A percentile compares a stretch with the other conserved stretches of the same genome.
Evolutionary conservation across 2,797 vertebrate species (phyloP).

Genomic region (Geotrypetes seraphini): DNA sequence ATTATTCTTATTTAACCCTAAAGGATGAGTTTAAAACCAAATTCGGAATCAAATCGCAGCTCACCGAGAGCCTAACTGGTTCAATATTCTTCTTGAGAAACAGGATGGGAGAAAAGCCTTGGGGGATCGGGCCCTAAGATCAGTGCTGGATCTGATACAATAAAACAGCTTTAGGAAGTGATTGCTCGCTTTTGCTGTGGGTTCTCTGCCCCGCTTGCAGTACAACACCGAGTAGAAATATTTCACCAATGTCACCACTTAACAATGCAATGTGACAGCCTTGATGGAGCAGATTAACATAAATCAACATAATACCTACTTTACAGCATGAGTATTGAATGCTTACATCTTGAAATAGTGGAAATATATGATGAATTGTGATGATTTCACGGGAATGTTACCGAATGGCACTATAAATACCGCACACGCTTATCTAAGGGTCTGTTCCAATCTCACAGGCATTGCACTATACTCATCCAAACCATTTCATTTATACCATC

Average conservation of each 20-base stretch:
- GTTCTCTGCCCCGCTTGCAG: slow-evolving; percentile 5
- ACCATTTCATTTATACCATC: too few species aligned
- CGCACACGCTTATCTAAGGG: too few species aligned
- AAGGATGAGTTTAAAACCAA: too few species aligned
- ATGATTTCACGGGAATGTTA: slow-evolving; percentile 8
- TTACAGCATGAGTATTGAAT: slow-evolving; percentile 32
- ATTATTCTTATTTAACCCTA: too few species aligned
- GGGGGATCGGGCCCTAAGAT: not conserved
- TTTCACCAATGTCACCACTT: slow-evolving; percentile 26
- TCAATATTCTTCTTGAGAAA: too few species aligned
- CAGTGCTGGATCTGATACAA: not conserved
- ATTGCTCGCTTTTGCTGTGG: slow-evolving; percentile 10
- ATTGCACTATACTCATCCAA: too few species aligned
- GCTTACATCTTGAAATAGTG: slow-evolving; percentile 26
- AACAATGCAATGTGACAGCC: slow-evolving; percentile 26
- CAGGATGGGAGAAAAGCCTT: not conserved
- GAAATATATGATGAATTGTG: slow-evolving; percentile 2
- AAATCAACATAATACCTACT: slow-evolving; percentile 43
- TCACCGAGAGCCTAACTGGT: too few species aligned
- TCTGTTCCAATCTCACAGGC: too few species aligned
- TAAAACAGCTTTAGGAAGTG: not conserved
- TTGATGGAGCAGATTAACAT: slow-evolving; percentile 29
- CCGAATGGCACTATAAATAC: not conserved
- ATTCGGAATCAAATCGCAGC: too few species aligned
- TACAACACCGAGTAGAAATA: slow-evolving; percentile 8